A percentile compares a stretch with the other conserved stretches of the same genome.
phyloP scores from a whole-genome alignment of 1,140 invertebrate genomes.

The Laodelphax striatellus region DNA sequence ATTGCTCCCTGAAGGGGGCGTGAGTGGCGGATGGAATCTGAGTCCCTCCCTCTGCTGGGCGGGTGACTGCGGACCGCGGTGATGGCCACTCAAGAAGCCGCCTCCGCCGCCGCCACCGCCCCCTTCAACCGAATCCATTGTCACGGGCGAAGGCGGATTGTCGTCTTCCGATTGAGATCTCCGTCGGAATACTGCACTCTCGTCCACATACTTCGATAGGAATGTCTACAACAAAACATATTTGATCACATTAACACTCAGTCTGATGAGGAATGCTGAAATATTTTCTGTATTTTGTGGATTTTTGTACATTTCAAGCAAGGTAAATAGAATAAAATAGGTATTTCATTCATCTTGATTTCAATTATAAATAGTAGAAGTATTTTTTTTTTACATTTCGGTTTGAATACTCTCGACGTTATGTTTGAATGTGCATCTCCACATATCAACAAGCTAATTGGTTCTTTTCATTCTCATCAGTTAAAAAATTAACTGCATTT shows the following conservation, averaged over 20 bases:
- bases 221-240: conserved; percentile 53
- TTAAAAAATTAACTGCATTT: too few relatives aligned
- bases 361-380: too few relatives aligned
- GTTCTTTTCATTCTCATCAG: too few relatives aligned
- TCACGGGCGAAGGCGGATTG: conserved; percentile 86
- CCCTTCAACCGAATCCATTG: conserved; percentile 52
- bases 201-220: conserved; percentile 86
- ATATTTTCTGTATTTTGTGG: not conserved
- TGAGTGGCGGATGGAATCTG: conserved; percentile 62
- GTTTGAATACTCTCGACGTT: too few relatives aligned
- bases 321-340: too few relatives aligned
- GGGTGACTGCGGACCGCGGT: conserved; percentile 54
- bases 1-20: conserved; percentile 69
- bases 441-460: too few relatives aligned
- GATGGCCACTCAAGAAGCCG: conserved; percentile 32
- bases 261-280: not conserved
- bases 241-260: not conserved
- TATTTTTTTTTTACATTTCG: too few relatives aligned
- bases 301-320: too few relatives aligned
- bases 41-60: conserved; percentile 47
- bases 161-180: conserved; percentile 87
- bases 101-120: conserved; percentile 32
- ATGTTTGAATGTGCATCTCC: too few relatives aligned
- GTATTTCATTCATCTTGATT: too few relatives aligned
- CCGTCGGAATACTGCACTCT: conserved; percentile 65